Conservation (phyloP, 2,888 invertebrate genomes). For the Copidosoma aretas region DNA sequence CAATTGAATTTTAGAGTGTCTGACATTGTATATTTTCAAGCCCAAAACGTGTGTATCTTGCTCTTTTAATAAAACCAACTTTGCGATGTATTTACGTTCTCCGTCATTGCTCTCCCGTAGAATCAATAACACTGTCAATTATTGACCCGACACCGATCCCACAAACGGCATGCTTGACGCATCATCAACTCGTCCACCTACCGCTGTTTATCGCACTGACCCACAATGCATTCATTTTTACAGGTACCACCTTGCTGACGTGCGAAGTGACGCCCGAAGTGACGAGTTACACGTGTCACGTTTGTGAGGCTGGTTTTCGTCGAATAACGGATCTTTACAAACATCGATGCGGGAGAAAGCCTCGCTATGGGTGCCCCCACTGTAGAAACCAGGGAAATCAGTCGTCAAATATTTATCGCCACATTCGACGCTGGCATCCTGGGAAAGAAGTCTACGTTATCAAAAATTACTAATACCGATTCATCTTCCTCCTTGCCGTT, state of each 20-base stretch:
- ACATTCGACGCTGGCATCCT: slow-evolving; percentile 60
- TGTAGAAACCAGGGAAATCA: slow-evolving; percentile 61
- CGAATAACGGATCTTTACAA: slow-evolving; percentile 55
- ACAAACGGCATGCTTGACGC: no score
- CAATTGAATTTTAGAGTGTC: no score
- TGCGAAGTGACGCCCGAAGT: slow-evolving; percentile 4
- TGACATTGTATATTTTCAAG: no score
- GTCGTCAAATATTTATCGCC: slow-evolving; percentile 59
- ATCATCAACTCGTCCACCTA: no score
- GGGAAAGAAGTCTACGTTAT: slow-evolving; percentile 47
- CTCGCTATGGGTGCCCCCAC: slow-evolving; percentile 61
- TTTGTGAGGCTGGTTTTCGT: slow-evolving; percentile 34
- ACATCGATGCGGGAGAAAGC: slow-evolving; percentile 61
- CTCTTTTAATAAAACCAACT: neutral
- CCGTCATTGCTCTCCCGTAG: neutral
- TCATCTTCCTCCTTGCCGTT: no score
- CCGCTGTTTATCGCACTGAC: neutral
- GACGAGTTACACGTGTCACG: slow-evolving; percentile 29
- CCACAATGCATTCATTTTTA: neutral
- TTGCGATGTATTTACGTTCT: neutral
- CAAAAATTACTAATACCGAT: neutral
- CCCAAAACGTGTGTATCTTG: neutral
- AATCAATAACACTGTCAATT: no score
- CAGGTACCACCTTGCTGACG: neutral
- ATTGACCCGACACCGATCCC: no score